phyloP scores from a whole-genome alignment of 2,797 vertebrate genomes.

The Huso huso region DNA sequence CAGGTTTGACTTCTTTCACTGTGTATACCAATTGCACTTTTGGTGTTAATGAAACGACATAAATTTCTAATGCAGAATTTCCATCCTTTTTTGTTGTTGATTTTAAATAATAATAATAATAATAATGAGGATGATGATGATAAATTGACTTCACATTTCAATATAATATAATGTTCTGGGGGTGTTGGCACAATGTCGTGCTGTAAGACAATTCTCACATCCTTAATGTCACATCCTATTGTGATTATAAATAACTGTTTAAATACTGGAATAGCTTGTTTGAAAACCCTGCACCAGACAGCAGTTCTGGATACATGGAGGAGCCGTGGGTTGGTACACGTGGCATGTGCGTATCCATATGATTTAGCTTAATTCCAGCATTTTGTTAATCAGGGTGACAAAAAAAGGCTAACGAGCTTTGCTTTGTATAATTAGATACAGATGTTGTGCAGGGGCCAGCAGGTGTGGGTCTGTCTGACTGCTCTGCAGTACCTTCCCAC shows the following conservation, averaged over 20 bases:
- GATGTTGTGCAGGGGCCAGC: conserved; percentile 1
- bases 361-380: background rate
- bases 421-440: too few relatives aligned
- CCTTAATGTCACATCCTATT: too few relatives aligned
- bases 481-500: background rate
- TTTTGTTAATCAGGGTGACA: background rate
- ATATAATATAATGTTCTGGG: too few relatives aligned
- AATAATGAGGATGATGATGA: background rate
- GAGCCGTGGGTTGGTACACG: background rate
- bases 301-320: background rate
- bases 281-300: background rate
- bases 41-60: background rate
- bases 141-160: too few relatives aligned
- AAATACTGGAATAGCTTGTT: background rate
- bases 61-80: background rate
- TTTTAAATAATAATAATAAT: background rate
- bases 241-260: too few relatives aligned
- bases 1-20: background rate
- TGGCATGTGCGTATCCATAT: background rate
- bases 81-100: background rate
- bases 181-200: too few relatives aligned
- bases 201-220: too few relatives aligned
- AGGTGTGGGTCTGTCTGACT: background rate
- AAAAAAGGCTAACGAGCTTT: too few relatives aligned
- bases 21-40: background rate